phyloP scores from a whole-genome alignment of 2,888 invertebrate species.

The Diogma glabrata region DNA sequence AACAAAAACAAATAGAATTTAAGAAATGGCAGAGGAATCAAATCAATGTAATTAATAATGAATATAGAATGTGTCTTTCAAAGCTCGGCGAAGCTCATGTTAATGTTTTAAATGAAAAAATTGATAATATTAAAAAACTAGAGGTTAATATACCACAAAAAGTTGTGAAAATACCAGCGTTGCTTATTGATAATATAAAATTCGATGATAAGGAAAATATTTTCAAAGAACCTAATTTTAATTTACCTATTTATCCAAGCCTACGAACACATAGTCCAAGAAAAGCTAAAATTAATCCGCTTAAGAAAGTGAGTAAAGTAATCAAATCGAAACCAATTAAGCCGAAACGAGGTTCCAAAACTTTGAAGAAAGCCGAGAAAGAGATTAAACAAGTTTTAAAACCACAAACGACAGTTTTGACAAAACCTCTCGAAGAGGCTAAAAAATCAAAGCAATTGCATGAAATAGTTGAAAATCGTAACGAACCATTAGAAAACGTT shows the following conservation, averaged over 20 bases:
- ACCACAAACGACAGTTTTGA: no score
- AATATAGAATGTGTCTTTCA: constrained; percentile 40
- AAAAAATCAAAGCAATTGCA: no score
- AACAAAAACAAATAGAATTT: constrained; percentile 35
- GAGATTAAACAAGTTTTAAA: no score
- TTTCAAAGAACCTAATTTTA: neutral
- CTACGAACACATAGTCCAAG: neutral
- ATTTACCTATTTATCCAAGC: neutral
- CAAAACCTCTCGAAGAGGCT: no score
- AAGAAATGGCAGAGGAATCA: constrained; percentile 38
- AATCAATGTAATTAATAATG: constrained; percentile 38
- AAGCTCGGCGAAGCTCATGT: constrained; percentile 41
- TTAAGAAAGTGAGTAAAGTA: no score
- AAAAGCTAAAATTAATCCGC: no score
- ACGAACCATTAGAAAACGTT: neutral
- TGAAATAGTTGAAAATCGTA: no score
- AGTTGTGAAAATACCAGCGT: neutral
- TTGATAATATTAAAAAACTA: neutral
- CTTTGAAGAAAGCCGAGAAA: no score
- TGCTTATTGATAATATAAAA: neutral
- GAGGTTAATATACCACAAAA: neutral
- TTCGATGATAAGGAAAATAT: no score
- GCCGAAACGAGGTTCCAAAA: no score
- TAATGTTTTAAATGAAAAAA: neutral
- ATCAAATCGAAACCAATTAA: no score